Conservation (phyloP, 2,888 invertebrate species). For the Papilio gigon region DNA sequence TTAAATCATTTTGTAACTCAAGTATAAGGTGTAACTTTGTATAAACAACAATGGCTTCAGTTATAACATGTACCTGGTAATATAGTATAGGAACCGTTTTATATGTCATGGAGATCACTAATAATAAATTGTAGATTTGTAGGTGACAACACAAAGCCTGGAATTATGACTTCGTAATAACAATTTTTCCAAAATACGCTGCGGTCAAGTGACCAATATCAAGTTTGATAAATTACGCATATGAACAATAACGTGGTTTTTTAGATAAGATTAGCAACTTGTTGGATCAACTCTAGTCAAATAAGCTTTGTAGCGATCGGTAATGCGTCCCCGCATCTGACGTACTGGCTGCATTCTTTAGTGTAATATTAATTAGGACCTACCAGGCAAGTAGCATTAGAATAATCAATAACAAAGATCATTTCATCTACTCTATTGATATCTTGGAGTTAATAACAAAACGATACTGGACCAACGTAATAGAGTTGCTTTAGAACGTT, state of each 20-base stretch:
- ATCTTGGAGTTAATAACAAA: neutral
- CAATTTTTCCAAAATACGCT: neutral
- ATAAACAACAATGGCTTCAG: too few relatives aligned
- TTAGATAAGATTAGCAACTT: conserved; percentile 1
- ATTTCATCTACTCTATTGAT: neutral
- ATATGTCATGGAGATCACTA: too few relatives aligned
- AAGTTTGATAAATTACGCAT: neutral
- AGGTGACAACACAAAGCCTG: too few relatives aligned
- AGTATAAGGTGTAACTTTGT: too few relatives aligned
- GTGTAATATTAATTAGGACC: neutral
- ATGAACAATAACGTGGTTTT: neutral
- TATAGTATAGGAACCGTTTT: too few relatives aligned
- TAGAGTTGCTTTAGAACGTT: neutral
- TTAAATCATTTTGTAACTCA: too few relatives aligned
- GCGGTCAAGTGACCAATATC: neutral
- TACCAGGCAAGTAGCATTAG: neutral
- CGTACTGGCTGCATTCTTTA: neutral
- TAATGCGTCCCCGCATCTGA: neutral
- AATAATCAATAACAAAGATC: neutral
- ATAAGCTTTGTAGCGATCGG: neutral
- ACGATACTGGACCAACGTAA: neutral
- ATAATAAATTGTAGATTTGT: too few relatives aligned
- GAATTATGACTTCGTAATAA: too few relatives aligned
- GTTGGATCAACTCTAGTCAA: neutral
- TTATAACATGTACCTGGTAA: too few relatives aligned